These are phyloP conservation scores for Anthopleura xanthogrammica DNA, from an alignment of 92 coral and sea anemone species.

Conservation along the genomic window DNA sequence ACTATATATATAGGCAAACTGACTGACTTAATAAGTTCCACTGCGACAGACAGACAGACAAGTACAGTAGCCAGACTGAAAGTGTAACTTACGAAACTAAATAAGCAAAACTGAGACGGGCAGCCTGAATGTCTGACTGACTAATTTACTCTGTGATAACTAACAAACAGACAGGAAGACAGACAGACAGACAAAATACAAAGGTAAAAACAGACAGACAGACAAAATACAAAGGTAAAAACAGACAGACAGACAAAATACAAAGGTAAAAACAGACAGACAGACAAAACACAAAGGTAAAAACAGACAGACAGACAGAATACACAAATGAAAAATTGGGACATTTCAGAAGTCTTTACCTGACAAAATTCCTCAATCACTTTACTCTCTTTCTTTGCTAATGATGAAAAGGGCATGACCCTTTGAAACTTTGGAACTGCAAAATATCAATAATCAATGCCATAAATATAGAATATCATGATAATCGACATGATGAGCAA, in stretches of 20 bases:
- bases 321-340: not conserved
- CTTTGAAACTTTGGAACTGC: constrained; percentile 74
- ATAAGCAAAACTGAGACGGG: too few species aligned
- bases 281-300: not conserved
- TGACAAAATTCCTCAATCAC: constrained; percentile 92
- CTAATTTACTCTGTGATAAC: not conserved
- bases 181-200: not conserved
- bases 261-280: not conserved
- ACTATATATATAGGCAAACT: too few species aligned
- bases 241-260: not conserved
- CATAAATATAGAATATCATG: not conserved
- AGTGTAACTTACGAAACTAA: too few species aligned
- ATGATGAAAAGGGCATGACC: constrained; percentile 72
- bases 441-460: constrained; percentile 7
- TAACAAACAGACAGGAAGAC: too few species aligned
- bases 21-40: too few species aligned
- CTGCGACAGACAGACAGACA: too few species aligned
- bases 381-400: constrained; percentile 83
- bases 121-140: too few species aligned
- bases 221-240: not conserved
- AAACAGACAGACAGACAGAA: not conserved
- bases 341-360: constrained; percentile 44
- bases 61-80: too few species aligned
- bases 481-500: not conserved
- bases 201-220: not conserved